Evolutionary conservation across 2,797 vertebrate species (phyloP).

Genomic region (Rhinogobio ventralis): DNA sequence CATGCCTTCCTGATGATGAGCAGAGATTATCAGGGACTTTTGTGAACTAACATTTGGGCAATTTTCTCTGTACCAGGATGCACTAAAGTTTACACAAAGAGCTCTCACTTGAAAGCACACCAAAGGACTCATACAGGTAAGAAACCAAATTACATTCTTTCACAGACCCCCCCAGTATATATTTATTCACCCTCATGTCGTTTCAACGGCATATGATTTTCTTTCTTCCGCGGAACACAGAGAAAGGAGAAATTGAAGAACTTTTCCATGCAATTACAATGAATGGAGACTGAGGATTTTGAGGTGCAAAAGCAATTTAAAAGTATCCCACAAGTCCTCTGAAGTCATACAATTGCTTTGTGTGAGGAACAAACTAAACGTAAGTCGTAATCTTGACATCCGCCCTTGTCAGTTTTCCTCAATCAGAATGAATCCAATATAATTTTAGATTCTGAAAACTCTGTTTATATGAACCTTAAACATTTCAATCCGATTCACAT

Average conservation of each 20-base stretch:
- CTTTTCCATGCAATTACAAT: background rate
- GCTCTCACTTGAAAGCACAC: conserved; percentile 93
- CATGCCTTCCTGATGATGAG: conserved; percentile 7
- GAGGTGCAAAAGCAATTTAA: background rate
- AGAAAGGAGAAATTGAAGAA: background rate
- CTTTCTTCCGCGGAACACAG: background rate
- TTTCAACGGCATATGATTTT: background rate
- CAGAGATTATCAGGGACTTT: background rate
- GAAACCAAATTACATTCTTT: conserved; percentile 38
- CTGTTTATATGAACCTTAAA: background rate
- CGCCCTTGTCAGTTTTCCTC: background rate
- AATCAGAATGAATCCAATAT: background rate
- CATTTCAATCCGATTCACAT: background rate
- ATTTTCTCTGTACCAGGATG: conserved; percentile 78
- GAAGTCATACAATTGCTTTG: conserved; percentile 5
- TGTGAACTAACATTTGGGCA: conserved; percentile 25
- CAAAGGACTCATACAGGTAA: conserved; percentile 94
- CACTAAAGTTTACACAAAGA: conserved; percentile 94
- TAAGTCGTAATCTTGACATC: background rate
- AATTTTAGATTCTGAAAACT: background rate
- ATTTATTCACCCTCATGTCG: background rate
- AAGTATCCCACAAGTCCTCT: background rate
- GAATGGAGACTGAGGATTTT: background rate
- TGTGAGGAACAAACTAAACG: background rate
- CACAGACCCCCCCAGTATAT: background rate